A percentile compares a stretch with the other conserved stretches of the same genome.
These are phyloP conservation scores for Saccopteryx bilineata DNA, from an alignment of 2,113 vertebrate species.

Conservation along the genomic window DNA sequence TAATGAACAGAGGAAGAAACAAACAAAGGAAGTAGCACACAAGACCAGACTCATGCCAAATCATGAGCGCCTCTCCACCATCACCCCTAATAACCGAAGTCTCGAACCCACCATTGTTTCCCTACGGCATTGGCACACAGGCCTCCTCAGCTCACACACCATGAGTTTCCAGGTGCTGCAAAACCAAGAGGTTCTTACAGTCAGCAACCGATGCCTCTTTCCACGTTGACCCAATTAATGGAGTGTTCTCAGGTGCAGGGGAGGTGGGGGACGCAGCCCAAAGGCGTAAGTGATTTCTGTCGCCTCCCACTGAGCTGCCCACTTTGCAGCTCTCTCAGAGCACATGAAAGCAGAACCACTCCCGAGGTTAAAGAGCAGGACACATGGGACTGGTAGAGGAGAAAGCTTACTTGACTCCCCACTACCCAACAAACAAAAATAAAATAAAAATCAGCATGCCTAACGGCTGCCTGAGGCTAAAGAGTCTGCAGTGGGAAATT, in stretches of 20 bases:
- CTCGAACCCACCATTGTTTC: background rate
- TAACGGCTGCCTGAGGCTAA: background rate
- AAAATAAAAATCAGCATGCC: slow-evolving; percentile 17
- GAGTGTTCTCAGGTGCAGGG: slow-evolving; percentile 81
- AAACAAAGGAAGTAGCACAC: background rate
- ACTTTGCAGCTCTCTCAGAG: slow-evolving; percentile 80
- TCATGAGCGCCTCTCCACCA: background rate
- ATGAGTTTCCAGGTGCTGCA: background rate
- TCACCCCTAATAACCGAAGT: rapidly evolving
- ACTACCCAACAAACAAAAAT: background rate
- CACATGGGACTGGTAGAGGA: background rate
- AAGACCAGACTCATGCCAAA: background rate
- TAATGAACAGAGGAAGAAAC: background rate
- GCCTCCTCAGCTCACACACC: background rate
- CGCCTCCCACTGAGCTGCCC: slow-evolving; percentile 79
- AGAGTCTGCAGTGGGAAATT: background rate
- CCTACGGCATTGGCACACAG: rapidly evolving
- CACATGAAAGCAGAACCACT: slow-evolving; percentile 10
- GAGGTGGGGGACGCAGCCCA: slow-evolving; percentile 75
- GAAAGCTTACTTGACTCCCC: background rate
- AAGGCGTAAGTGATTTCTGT: slow-evolving; percentile 82
- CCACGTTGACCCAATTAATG: background rate
- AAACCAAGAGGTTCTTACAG: slow-evolving; percentile 9
- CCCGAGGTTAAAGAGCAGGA: background rate
- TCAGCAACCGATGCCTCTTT: slow-evolving; percentile 17